A percentile compares a stretch with the other conserved stretches of the same genome.
Conservation (phyloP, 2,113 vertebrate species). For the Varanus salvator region DNA sequence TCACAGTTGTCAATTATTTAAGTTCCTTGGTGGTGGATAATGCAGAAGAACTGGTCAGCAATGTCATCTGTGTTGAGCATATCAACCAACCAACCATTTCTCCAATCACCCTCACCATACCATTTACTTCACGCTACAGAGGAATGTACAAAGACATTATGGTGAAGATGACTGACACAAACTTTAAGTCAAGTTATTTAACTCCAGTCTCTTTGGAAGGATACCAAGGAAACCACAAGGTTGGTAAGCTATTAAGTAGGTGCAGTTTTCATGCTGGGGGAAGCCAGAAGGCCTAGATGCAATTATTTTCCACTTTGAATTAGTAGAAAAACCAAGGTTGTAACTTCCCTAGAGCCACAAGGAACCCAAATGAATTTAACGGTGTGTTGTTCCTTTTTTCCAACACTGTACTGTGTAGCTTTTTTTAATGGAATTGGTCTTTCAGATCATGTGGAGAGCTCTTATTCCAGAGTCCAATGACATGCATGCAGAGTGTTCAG, state of each 20-base stretch:
- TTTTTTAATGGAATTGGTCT: not conserved
- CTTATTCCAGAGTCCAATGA: not conserved
- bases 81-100: slow-evolving; percentile 69
- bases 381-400: not conserved
- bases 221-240: slow-evolving; percentile 75
- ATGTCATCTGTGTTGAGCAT: slow-evolving; percentile 78
- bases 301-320: not conserved
- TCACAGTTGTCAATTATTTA: slow-evolving; percentile 72
- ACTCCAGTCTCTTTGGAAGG: slow-evolving; percentile 76
- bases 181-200: slow-evolving; percentile 76
- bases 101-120: slow-evolving; percentile 81
- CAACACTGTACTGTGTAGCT: not conserved
- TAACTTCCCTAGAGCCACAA: not conserved
- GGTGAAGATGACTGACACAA: slow-evolving; percentile 83
- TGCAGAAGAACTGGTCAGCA: slow-evolving; percentile 88
- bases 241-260: slow-evolving; percentile 57
- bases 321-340: not conserved
- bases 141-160: slow-evolving; percentile 83
- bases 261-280: not conserved
- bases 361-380: not conserved
- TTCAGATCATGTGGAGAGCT: not conserved
- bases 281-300: not conserved
- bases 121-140: slow-evolving; percentile 79
- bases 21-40: slow-evolving; percentile 82
- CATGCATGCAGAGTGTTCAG: not conserved